Evolutionary conservation across 2,888 invertebrate genomes (phyloP).

Genomic region (Cosmopolites sordidus): DNA sequence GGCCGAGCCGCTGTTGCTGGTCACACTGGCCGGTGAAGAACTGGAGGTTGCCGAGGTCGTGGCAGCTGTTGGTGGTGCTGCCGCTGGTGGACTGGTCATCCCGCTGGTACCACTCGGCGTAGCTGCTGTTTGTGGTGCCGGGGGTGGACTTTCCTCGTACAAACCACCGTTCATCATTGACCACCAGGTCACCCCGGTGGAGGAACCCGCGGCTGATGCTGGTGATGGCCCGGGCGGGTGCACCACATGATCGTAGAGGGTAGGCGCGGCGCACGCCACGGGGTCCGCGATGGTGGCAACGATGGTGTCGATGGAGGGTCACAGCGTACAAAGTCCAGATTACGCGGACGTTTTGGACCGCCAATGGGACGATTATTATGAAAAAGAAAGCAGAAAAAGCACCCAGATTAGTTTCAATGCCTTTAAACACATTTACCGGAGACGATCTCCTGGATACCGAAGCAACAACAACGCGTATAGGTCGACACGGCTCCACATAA

Average conservation of each 20-base stretch:
- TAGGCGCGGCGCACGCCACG: constrained; percentile 73
- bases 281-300: constrained; percentile 66
- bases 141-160: constrained; percentile 63
- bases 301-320: constrained; percentile 48
- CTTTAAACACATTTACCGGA: constrained; percentile 3
- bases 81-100: constrained; percentile 49
- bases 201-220: constrained; percentile 79
- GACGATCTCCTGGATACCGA: constrained; percentile 24
- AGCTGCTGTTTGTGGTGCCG: constrained; percentile 52
- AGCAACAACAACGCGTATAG: neutral
- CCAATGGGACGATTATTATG: constrained; percentile 31
- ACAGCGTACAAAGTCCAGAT: constrained; percentile 39
- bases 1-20: constrained; percentile 64
- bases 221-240: constrained; percentile 65
- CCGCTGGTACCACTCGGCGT: constrained; percentile 55
- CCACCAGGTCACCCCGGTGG: constrained; percentile 82
- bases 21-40: constrained; percentile 58
- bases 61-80: constrained; percentile 52
- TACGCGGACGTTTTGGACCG: constrained; percentile 5
- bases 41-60: constrained; percentile 66
- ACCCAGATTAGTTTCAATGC: constrained; percentile 35
- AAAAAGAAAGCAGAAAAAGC: constrained; percentile 35
- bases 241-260: constrained; percentile 81
- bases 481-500: constrained; percentile 29
- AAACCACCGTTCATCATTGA: constrained; percentile 80